Evolutionary conservation across 2,888 invertebrate genomes (phyloP), one percentile per base, ranked within the genome.

Genomic region (Bombylius major): DNA sequence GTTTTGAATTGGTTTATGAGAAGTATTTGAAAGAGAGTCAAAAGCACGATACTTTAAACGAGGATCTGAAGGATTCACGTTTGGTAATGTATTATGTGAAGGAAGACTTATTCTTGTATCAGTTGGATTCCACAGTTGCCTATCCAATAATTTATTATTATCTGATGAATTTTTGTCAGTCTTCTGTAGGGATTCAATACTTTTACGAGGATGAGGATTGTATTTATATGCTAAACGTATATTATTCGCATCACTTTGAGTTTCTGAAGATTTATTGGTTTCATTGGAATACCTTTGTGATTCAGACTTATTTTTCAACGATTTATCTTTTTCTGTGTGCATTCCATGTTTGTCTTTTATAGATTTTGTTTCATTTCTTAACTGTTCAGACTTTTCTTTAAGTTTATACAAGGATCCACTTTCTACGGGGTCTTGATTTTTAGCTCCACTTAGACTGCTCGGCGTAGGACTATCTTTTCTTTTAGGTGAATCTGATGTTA

Each of bases 201-300:
- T 63, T 31, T 62, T 63, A 0, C 71, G 66, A 2, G 75, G 76
- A 65, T 73, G 74, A 4, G 75, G 76, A 63, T 76, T 71, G 57
- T 76, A 77, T 63, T 76, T 77, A 58, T 75, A 72, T 3, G 76
- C 76, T 32, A 76, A 59, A n/a, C 75, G 63, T 62, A 60, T 56
- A 47, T 32, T 52, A 36, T 36, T 36, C 34, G 5, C 8, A 36
- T 33, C 55, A 32, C 6, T 49, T 36, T 9, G 59, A 55, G 9
- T 60, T 53, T 7, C 53, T 39, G 55, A 11, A 46, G 31, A 45
- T 63, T n/a, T 33, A 61, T 5, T 56, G 48, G 5, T 11, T 39
- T 11, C 11, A 44, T 2, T 42, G 2, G 5, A 12, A 42, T 1
- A 14, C 42, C 23, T 42, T 12, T 6, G 5, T 5, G 11, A 12